Conservation (phyloP, 2,797 vertebrate genomes). For the Malacoraja senta region DNA sequence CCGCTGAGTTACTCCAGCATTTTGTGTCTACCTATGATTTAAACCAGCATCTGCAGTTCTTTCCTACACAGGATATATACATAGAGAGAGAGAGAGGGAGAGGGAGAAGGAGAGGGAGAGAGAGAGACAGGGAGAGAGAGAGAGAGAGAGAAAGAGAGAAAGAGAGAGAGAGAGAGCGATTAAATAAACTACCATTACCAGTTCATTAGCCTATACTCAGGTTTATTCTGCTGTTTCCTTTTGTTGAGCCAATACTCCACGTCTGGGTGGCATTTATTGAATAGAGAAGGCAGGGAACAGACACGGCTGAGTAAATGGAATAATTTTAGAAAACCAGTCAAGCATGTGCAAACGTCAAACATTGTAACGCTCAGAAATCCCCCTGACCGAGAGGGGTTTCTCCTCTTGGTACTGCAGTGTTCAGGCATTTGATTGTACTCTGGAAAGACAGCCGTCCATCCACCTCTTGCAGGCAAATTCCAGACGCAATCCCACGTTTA, state of each 20-base stretch:
- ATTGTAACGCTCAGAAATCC: slow-evolving; percentile 1
- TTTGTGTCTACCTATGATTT: too few species aligned
- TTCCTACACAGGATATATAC: too few species aligned
- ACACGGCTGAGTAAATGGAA: background rate
- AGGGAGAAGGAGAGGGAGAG: too few species aligned
- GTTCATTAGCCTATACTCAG: background rate
- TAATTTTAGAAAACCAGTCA: slow-evolving; percentile 10
- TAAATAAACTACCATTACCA: background rate
- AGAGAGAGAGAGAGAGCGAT: too few species aligned
- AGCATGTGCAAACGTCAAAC: slow-evolving; percentile 30
- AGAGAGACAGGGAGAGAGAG: too few species aligned
- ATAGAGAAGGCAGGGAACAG: slow-evolving; percentile 10
- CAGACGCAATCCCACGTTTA: background rate
- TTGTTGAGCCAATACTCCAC: slow-evolving; percentile 22
- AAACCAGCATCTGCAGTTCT: too few species aligned
- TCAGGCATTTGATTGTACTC: background rate
- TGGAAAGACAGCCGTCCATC: background rate
- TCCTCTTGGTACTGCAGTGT: background rate
- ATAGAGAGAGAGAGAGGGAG: too few species aligned
- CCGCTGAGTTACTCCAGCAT: too few species aligned
- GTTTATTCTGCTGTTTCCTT: background rate
- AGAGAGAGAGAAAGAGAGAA: too few species aligned
- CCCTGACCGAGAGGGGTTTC: background rate
- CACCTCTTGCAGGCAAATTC: background rate
- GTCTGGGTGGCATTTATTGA: slow-evolving; percentile 22